Base-by-base conservation (phyloP, 2,888 invertebrate genomes). In the Sphaerophoria taeniata region DNA sequence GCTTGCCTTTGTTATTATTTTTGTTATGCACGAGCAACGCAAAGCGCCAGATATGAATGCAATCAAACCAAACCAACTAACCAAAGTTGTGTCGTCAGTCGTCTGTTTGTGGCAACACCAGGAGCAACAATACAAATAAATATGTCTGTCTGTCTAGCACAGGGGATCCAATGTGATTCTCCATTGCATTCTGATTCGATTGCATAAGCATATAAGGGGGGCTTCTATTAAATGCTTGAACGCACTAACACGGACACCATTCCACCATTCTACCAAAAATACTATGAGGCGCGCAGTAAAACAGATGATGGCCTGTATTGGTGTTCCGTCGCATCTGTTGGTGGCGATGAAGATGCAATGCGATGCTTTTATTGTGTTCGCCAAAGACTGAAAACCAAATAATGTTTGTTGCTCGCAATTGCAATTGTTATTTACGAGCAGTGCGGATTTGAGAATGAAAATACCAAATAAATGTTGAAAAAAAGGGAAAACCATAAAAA, bases 401-500 rank as follows among this genome's bases (percentile, higher is more conserved):
- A 16, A 14, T 47, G 39, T 67, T 53, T 53, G 53, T 67, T 31
- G 53, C 31, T 24, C n/a, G 39, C 24, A 16, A 24, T 24, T 24
- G 24, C 24, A 24, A 16, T 16, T 7, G 47, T 34, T 58, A 55
- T 82, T 61, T 72, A 72, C 69, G 39, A 45, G 49, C 6, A 34
- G 9, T 34, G 51, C 34, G 39, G 24, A 51, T 24, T 49, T 39
- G 24, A 24, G 47, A 58, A 71, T 72, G 33, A 36, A 16, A 4
- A 56, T n/a, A 56, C 43, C 0, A 43, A 43, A 43, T n/a, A 53
- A 58, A 71, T 14, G 11, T 0, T 34, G 7, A 56, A 49, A 67
- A 65, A 65, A 82, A 82, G 82, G 61, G 77, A 82, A 82, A 82
- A 45, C 73, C 61, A 77, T 61, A 61, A 69, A 82, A 82, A 82